A percentile compares a stretch with the other conserved stretches of the same genome.
phyloP scores from a whole-genome alignment of 2,797 vertebrate species.

The Pangasius djambal region DNA sequence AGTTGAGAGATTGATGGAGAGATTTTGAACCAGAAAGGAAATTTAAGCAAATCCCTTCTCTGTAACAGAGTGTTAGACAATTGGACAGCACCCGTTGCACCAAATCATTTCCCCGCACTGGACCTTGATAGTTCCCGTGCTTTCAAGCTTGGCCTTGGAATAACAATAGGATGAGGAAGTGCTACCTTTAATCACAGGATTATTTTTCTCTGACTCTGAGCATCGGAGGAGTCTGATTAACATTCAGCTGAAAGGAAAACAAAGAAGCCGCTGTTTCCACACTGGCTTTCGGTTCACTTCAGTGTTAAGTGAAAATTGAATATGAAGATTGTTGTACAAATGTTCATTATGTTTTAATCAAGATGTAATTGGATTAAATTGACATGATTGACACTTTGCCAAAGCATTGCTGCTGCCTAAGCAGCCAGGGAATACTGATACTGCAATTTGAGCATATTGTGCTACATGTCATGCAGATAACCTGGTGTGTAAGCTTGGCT shows the following conservation, averaged over 20 bases:
- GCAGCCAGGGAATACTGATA: conserved; percentile 34
- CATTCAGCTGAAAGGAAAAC: conserved; percentile 39
- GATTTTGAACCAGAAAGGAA: conserved; percentile 49
- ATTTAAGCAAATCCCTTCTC: conserved; percentile 48
- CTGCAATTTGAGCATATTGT: conserved; percentile 5
- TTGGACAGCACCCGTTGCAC: conserved; percentile 8
- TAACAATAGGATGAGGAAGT: conserved; percentile 3
- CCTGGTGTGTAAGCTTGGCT: neutral
- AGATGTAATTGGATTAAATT: conserved; percentile 51
- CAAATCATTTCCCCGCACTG: neutral
- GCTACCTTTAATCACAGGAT: conserved; percentile 22
- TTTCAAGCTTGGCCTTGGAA: neutral
- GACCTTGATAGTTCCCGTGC: conserved; percentile 6
- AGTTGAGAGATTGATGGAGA: conserved; percentile 52
- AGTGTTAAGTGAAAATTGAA: conserved; percentile 53
- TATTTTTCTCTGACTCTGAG: conserved; percentile 9
- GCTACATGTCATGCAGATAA: conserved; percentile 11
- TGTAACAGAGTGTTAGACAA: conserved; percentile 11
- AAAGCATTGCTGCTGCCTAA: conserved; percentile 15
- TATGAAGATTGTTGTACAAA: conserved; percentile 55
- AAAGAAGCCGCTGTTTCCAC: conserved; percentile 35
- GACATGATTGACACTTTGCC: conserved; percentile 50
- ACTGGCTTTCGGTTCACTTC: conserved; percentile 31
- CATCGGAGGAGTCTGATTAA: conserved; percentile 38
- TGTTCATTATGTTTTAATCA: conserved; percentile 60